Conservation (phyloP, 2,113 vertebrate species). For the Rhombomys opimus region DNA sequence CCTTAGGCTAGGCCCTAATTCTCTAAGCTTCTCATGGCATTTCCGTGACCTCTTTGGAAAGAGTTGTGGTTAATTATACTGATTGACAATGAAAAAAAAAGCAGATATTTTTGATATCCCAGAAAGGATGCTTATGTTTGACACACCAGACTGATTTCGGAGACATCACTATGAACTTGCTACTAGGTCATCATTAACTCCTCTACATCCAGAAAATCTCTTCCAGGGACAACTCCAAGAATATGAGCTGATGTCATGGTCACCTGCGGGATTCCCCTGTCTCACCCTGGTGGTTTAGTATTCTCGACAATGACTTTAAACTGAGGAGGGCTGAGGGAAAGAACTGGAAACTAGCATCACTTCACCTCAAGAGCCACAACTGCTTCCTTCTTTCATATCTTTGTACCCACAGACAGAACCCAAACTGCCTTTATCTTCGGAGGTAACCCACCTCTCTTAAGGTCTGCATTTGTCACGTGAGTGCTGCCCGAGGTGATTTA, state of each 20-base stretch:
- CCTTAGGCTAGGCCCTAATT: background rate
- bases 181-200: background rate
- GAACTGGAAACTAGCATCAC: conserved; percentile 80
- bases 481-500: background rate
- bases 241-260: background rate
- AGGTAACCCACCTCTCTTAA: conserved; percentile 64
- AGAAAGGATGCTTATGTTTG: background rate
- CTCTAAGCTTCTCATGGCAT: conserved; percentile 29
- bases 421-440: conserved; percentile 67
- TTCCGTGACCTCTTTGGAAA: conserved; percentile 50
- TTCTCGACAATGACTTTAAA: conserved; percentile 88
- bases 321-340: conserved; percentile 77
- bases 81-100: background rate
- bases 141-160: background rate
- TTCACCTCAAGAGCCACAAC: conserved; percentile 87
- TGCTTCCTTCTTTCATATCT: conserved; percentile 84
- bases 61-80: conserved; percentile 31
- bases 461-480: background rate
- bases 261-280: conserved; percentile 73
- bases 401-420: conserved; percentile 76
- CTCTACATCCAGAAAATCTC: background rate
- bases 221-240: conserved; percentile 19
- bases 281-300: conserved; percentile 74
- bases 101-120: background rate
- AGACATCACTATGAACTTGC: background rate